A percentile compares a stretch with the other conserved stretches of the same genome.
Evolutionary conservation across 2,113 vertebrate species (phyloP).

Genomic region (Hyaena hyaena): DNA sequence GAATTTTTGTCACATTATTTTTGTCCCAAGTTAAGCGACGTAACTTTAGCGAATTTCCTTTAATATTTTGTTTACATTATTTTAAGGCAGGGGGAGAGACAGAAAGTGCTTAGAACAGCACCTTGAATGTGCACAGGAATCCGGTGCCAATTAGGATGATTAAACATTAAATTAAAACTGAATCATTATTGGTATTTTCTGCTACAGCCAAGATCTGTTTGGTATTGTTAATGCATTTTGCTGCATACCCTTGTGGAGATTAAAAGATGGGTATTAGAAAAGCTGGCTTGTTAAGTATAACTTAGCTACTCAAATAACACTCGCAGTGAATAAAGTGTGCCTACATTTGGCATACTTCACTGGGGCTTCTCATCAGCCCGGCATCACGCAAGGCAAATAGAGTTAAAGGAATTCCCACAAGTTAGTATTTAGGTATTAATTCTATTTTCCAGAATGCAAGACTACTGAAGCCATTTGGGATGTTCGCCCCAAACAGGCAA

Average conservation of each 20-base stretch:
- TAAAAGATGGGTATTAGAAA: conserved; percentile 69
- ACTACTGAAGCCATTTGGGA: conserved; percentile 2
- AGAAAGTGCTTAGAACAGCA: conserved; percentile 78
- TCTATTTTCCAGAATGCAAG: conserved; percentile 67
- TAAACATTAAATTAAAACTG: conserved; percentile 84
- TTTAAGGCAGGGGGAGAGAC: conserved; percentile 70
- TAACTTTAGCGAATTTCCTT: conserved; percentile 83
- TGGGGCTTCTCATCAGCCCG: conserved; percentile 44
- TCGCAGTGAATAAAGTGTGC: conserved; percentile 55
- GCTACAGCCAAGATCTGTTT: conserved; percentile 54
- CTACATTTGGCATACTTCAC: conserved; percentile 53
- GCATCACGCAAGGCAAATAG: conserved; percentile 58
- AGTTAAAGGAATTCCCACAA: conserved; percentile 72
- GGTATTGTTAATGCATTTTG: conserved; percentile 58
- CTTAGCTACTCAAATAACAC: conserved; percentile 68
- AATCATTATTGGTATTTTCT: conserved; percentile 75
- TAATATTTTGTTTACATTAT: conserved; percentile 84
- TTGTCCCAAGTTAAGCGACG: conserved; percentile 84
- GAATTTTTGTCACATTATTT: conserved; percentile 89
- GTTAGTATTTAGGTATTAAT: conserved; percentile 64
- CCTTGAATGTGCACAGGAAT: conserved; percentile 74
- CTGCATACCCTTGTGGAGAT: conserved; percentile 61
- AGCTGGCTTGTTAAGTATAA: conserved; percentile 75
- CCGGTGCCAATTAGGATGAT: conserved; percentile 71
- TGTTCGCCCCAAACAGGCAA: conserved; percentile 78